Evolutionary conservation across 1,140 invertebrate genomes (phyloP).

Genomic region (Trichonephila inaurata): DNA sequence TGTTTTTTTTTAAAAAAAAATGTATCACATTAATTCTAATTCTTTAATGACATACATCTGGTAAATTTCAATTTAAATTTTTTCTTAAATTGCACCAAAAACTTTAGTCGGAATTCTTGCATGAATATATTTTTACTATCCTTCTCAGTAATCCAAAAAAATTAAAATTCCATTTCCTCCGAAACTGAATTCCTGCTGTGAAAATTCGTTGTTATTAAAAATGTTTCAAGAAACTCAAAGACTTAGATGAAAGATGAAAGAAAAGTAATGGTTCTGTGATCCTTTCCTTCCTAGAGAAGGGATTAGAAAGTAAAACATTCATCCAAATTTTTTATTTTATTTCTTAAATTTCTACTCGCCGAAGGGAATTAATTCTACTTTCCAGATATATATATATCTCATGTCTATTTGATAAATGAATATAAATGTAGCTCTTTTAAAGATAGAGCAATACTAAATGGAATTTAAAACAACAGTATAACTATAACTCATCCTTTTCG

Average conservation of each 20-base stretch:
- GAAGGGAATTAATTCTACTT: constrained; percentile 11
- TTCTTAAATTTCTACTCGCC: neutral
- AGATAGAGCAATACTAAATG: constrained; percentile 21
- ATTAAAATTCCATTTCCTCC: neutral
- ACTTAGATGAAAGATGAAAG: neutral
- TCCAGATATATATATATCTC: neutral
- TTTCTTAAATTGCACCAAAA: too few species aligned
- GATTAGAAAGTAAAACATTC: constrained; percentile 15
- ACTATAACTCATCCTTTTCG: neutral
- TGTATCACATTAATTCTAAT: too few species aligned
- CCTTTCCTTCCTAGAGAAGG: neutral
- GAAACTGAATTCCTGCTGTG: neutral
- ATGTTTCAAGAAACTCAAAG: neutral
- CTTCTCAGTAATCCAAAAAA: neutral
- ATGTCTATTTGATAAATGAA: constrained; percentile 47
- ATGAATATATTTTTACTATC: neutral
- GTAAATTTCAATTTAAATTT: too few species aligned
- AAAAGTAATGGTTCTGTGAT: constrained; percentile 33
- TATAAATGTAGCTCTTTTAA: constrained; percentile 15
- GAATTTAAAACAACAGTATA: constrained; percentile 21
- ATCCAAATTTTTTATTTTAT: neutral
- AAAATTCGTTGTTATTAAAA: constrained; percentile 3
- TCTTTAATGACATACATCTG: too few species aligned
- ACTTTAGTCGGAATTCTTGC: neutral
- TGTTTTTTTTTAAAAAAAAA: too few species aligned